Conservation (phyloP, 2,113 vertebrate species). For the Morone saxatilis region DNA sequence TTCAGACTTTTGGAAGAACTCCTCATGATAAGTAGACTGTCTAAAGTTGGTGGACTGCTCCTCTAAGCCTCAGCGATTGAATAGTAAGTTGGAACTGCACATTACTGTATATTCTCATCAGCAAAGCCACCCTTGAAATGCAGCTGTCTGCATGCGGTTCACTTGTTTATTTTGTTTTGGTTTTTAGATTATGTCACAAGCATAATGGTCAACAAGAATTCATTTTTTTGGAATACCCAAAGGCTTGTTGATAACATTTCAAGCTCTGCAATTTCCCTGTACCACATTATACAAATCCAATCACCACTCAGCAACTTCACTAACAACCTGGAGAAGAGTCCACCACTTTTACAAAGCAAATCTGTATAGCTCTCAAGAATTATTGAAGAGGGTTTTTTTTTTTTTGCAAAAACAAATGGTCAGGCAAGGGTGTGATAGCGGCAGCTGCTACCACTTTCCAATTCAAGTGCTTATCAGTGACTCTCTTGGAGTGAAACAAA, state of each 20-base stretch:
- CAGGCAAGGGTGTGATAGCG: not conserved
- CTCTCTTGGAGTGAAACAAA: constrained; percentile 38
- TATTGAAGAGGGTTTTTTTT: constrained; percentile 18
- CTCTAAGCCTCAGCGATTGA: not conserved
- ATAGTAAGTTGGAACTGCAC: not conserved
- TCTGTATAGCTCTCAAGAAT: constrained; percentile 33
- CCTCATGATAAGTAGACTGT: not conserved
- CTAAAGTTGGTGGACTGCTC: not conserved
- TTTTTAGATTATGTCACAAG: constrained; percentile 9
- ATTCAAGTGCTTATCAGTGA: constrained; percentile 47
- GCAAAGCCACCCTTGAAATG: not conserved
- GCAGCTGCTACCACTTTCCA: constrained; percentile 46
- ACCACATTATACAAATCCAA: constrained; percentile 21
- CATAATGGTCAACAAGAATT: constrained; percentile 7
- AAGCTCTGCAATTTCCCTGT: constrained; percentile 19
- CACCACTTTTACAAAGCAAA: constrained; percentile 18
- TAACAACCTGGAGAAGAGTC: constrained; percentile 24
- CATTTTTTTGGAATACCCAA: constrained; percentile 4
- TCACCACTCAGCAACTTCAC: constrained; percentile 27
- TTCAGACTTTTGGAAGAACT: not conserved
- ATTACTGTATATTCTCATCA: not conserved
- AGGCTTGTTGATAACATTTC: constrained; percentile 12
- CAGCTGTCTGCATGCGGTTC: not conserved
- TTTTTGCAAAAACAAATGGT: constrained; percentile 38
- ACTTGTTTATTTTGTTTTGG: constrained; percentile 22